Percentiles rank a stretch among this genome's conserved stretches.
These are phyloP conservation scores for Neodiprion virginianus DNA, from an alignment of 1,140 invertebrate genomes.

Conservation along the genomic window DNA sequence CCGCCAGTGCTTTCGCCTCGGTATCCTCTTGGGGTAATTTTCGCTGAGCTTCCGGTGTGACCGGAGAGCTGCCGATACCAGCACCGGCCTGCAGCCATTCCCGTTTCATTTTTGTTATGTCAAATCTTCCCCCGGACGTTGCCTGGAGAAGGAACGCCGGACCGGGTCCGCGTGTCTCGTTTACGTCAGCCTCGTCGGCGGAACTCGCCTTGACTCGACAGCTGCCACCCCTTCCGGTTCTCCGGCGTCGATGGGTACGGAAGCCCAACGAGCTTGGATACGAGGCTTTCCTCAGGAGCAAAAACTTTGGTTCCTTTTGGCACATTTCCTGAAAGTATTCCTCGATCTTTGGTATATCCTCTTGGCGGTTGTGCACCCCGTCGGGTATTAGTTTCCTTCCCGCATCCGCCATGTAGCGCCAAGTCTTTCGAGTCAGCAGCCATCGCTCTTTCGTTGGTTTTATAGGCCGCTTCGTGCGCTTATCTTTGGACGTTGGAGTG, in stretches of 20 bases:
- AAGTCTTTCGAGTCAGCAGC: slow-evolving; percentile 86
- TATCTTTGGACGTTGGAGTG: slow-evolving; percentile 48
- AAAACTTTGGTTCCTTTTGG: slow-evolving; percentile 75
- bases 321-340: slow-evolving; percentile 86
- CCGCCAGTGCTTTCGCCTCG: slow-evolving; percentile 66
- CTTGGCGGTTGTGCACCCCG: slow-evolving; percentile 70
- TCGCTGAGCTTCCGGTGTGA: slow-evolving; percentile 38
- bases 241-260: slow-evolving; percentile 63
- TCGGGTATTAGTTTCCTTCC: slow-evolving; percentile 85
- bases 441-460: slow-evolving; percentile 78
- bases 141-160: slow-evolving; percentile 59
- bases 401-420: slow-evolving; percentile 89
- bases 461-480: slow-evolving; percentile 44
- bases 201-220: slow-evolving; percentile 67
- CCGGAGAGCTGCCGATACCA: slow-evolving; percentile 37
- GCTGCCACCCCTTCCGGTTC: slow-evolving; percentile 69
- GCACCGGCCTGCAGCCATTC: slow-evolving; percentile 58
- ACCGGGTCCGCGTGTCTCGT: slow-evolving; percentile 58
- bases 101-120: slow-evolving; percentile 70
- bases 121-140: slow-evolving; percentile 68
- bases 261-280: slow-evolving; percentile 74
- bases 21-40: slow-evolving; percentile 54
- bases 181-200: slow-evolving; percentile 66
- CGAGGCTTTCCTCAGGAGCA: slow-evolving; percentile 82
- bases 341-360: slow-evolving; percentile 81